phyloP scores from a whole-genome alignment of 64 coral and sea anemone species.

The Montipora sp. region DNA sequence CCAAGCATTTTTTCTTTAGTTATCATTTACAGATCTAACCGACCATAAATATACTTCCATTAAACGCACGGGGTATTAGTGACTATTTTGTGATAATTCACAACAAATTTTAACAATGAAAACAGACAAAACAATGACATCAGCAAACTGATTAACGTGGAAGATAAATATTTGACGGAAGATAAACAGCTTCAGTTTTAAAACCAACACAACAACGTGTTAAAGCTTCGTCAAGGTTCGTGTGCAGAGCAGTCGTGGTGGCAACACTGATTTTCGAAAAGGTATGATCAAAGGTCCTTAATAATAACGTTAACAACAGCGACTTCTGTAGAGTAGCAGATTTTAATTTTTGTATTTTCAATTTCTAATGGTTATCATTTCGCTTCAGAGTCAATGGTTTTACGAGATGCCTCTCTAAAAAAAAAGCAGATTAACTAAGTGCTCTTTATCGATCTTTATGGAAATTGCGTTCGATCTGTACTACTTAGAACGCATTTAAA shows the following conservation, averaged over 20 bases:
- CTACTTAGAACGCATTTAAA: too few relatives aligned
- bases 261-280: background rate
- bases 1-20: too few relatives aligned
- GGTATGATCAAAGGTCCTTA: background rate
- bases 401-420: too few relatives aligned
- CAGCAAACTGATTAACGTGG: background rate
- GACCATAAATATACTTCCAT: background rate
- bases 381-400: too few relatives aligned
- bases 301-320: background rate
- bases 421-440: too few relatives aligned
- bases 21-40: background rate
- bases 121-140: background rate
- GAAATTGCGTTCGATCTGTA: too few relatives aligned
- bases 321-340: background rate
- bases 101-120: background rate
- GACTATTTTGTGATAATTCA: background rate
- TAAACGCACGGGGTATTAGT: background rate
- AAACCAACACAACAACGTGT: background rate
- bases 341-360: too few relatives aligned
- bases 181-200: background rate
- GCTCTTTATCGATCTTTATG: too few relatives aligned
- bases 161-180: slow-evolving; percentile 7
- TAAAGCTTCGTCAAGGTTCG: background rate
- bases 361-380: too few relatives aligned
- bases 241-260: too few relatives aligned